These are phyloP conservation scores for Stenopsyche tienmushanensis DNA, from an alignment of 1,140 invertebrate species.

Conservation along the genomic window DNA sequence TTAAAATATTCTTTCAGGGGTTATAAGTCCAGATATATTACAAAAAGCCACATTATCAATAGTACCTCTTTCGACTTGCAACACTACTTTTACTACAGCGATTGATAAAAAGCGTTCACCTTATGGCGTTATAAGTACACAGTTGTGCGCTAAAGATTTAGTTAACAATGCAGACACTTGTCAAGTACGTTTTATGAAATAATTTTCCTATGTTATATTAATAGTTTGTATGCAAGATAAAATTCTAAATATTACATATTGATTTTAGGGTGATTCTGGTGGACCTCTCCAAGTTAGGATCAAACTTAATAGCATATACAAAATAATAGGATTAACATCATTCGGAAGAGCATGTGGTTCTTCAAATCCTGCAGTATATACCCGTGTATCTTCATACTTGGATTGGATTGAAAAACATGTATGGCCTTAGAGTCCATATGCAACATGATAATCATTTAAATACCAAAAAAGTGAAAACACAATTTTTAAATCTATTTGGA, in stretches of 20 bases:
- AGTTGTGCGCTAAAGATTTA: background rate
- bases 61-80: background rate
- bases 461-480: background rate
- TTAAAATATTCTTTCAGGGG: background rate
- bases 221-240: background rate
- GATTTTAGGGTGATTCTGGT: conserved; percentile 66
- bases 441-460: too few relatives aligned
- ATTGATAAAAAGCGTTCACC: background rate
- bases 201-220: background rate
- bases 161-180: conserved; percentile 58
- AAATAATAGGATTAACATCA: conserved; percentile 62
- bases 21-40: background rate
- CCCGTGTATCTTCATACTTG: conserved; percentile 61
- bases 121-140: background rate
- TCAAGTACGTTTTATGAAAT: conserved; percentile 46
- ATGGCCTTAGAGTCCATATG: conserved; percentile 53
- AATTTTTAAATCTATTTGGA: background rate
- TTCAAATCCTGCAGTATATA: conserved; percentile 63
- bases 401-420: conserved; percentile 69
- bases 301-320: conserved; percentile 44
- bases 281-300: conserved; percentile 31
- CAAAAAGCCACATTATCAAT: background rate
- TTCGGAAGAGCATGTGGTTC: conserved; percentile 62
- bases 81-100: background rate
- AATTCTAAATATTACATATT: background rate